Evolutionary conservation across 2,797 vertebrate species (phyloP).

Genomic region (Crocodylus rhombifer): DNA sequence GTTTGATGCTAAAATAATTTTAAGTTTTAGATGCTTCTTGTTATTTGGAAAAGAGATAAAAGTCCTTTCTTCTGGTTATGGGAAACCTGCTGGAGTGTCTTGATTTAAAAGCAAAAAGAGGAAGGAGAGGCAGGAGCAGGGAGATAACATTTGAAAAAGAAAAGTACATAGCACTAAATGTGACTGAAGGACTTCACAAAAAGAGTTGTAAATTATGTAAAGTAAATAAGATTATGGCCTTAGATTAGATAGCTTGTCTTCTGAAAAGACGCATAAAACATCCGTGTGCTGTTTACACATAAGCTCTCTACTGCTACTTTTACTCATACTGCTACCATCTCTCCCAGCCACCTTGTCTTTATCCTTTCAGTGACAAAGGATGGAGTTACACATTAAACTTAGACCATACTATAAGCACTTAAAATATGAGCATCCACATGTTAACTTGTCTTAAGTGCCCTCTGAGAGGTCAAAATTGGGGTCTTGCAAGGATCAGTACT

Average conservation of each 20-base stretch:
- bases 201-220: rapidly evolving
- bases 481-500: too few species aligned
- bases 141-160: not conserved
- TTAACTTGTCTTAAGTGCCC: too few species aligned
- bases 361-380: too few species aligned
- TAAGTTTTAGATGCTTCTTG: not conserved
- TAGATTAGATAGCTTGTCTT: not conserved
- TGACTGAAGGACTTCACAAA: not conserved
- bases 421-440: too few species aligned
- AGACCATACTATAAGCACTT: too few species aligned
- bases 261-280: not conserved
- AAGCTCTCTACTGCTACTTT: too few species aligned
- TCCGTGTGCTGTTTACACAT: not conserved
- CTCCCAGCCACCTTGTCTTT: too few species aligned
- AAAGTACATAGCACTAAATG: not conserved
- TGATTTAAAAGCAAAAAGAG: not conserved
- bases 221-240: too few species aligned
- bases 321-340: too few species aligned
- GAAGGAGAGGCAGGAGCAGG: too few species aligned
- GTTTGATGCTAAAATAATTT: not conserved
- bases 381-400: too few species aligned
- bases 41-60: not conserved
- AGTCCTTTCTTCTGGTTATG: not conserved
- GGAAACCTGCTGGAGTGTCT: not conserved
- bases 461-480: too few species aligned